Conservation (phyloP, 2,797 vertebrate genomes). For the Lutjanus campechanus region DNA sequence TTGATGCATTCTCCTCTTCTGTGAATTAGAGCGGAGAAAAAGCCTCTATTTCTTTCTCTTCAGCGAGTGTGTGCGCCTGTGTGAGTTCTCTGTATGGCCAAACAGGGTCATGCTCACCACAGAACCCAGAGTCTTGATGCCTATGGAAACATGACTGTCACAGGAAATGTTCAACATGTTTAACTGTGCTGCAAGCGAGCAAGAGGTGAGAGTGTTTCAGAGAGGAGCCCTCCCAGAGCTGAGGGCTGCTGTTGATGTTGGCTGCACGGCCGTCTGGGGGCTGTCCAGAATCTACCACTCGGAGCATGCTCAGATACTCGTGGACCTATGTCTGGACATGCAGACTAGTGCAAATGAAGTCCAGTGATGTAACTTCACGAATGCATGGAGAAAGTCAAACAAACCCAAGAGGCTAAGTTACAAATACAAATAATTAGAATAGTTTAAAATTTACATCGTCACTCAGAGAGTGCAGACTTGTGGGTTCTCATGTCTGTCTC, state of each 20-base stretch:
- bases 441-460: conserved; percentile 47
- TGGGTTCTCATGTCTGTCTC: conserved; percentile 62
- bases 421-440: conserved; percentile 53
- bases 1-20: conserved; percentile 49
- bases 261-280: conserved; percentile 62
- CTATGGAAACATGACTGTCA: conserved; percentile 77
- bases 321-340: conserved; percentile 55
- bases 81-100: conserved; percentile 63
- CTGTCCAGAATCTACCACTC: conserved; percentile 69
- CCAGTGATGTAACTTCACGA: conserved; percentile 28
- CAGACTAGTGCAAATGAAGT: conserved; percentile 11
- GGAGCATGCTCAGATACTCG: conserved; percentile 66
- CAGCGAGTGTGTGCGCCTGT: conserved; percentile 33
- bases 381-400: conserved; percentile 44
- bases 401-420: conserved; percentile 23
- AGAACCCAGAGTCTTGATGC: conserved; percentile 52
- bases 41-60: conserved; percentile 20
- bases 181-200: conserved; percentile 69
- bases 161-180: conserved; percentile 87
- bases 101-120: conserved; percentile 69
- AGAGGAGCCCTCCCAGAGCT: conserved; percentile 69
- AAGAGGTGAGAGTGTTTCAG: conserved; percentile 64
- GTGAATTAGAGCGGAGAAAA: conserved; percentile 51
- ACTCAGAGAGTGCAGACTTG: conserved; percentile 44
- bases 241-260: conserved; percentile 80